Percentiles rank a stretch among this genome's conserved stretches.
Conservation (phyloP, 2,888 invertebrate species). For the Nomada hirtipes region DNA sequence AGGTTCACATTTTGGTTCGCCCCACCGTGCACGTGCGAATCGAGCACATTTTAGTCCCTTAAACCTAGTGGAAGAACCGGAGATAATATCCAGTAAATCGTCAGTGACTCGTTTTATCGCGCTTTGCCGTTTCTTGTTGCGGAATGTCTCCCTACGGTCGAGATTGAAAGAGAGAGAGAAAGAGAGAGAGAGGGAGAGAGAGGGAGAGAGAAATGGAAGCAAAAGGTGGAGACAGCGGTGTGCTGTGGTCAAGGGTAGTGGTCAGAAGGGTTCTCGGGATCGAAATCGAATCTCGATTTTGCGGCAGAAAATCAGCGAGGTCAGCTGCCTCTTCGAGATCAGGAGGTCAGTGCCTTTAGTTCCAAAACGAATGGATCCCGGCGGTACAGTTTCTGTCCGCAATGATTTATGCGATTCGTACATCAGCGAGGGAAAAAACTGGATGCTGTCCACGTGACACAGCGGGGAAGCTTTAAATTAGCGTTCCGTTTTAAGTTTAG, state of each 20-base stretch:
- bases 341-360: slow-evolving; percentile 35
- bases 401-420: slow-evolving; percentile 40
- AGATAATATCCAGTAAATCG: slow-evolving; percentile 78
- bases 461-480: slow-evolving; percentile 54
- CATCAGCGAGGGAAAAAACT: slow-evolving; percentile 4
- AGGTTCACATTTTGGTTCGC: slow-evolving; percentile 26
- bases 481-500: slow-evolving; percentile 16
- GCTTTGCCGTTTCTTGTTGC: slow-evolving; percentile 41
- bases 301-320: slow-evolving; percentile 48
- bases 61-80: slow-evolving; percentile 73
- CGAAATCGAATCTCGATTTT: slow-evolving; percentile 61
- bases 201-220: neutral
- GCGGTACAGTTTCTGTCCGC: neutral
- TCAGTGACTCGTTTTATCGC: slow-evolving; percentile 66
- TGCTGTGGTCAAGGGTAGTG: slow-evolving; percentile 14
- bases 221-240: neutral
- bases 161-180: too few relatives aligned
- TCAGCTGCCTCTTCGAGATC: slow-evolving; percentile 52
- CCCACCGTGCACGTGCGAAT: slow-evolving; percentile 22
- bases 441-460: neutral
- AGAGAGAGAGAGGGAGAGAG: neutral
- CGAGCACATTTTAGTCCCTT: slow-evolving; percentile 63
- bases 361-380: slow-evolving; percentile 46
- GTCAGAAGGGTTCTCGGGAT: slow-evolving; percentile 6
- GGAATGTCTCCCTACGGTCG: neutral